These are phyloP conservation scores for Leguminivora glycinivorella DNA, from an alignment of 1,140 invertebrate species.

Conservation along the genomic window DNA sequence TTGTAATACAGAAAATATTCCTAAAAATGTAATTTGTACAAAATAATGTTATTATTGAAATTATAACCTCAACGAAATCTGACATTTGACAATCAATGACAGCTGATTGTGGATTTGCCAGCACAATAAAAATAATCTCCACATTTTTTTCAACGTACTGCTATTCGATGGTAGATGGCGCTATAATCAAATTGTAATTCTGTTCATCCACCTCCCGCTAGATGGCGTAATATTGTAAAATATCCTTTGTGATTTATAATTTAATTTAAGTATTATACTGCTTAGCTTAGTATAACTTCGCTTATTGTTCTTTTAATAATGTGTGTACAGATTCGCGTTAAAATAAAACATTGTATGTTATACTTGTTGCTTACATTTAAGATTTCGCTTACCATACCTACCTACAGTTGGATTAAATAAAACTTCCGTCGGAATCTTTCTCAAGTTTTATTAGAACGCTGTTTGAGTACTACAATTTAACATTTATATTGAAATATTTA, in stretches of 20 bases:
- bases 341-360: background rate
- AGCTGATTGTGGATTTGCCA: conserved; percentile 1
- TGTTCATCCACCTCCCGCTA: background rate
- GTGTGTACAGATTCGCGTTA: too few relatives aligned
- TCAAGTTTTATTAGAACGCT: conserved; percentile 55
- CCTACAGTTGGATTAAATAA: conserved; percentile 51
- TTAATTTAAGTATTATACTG: too few relatives aligned
- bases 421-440: conserved; percentile 52
- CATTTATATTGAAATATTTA: conserved; percentile 62
- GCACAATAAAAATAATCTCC: background rate
- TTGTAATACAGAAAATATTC: background rate
- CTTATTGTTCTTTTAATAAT: background rate
- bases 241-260: too few relatives aligned
- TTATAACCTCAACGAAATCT: conserved; percentile 40
- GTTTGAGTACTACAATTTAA: conserved; percentile 43
- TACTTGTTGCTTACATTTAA: background rate
- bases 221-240: background rate
- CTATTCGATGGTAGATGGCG: conserved; percentile 20
- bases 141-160: background rate
- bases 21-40: background rate
- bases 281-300: too few relatives aligned
- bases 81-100: background rate
- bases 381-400: background rate
- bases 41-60: conserved; percentile 27
- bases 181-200: background rate